Conservation (phyloP, 2,113 vertebrate genomes). For the Toxostoma redivivum region DNA sequence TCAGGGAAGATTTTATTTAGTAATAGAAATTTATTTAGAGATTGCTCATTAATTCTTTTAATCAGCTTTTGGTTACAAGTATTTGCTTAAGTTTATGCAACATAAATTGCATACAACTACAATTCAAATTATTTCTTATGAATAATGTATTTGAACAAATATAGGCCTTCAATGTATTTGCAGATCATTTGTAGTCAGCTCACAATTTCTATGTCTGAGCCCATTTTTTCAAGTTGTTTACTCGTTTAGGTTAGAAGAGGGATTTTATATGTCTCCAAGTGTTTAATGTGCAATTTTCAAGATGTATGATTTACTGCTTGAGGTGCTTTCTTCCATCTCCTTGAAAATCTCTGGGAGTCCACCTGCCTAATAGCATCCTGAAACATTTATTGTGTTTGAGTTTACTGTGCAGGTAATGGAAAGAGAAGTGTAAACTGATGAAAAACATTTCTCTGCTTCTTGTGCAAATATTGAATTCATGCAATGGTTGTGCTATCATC, state of each 20-base stretch:
- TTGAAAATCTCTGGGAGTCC: background rate
- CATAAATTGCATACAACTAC: background rate
- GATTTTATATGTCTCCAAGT: background rate
- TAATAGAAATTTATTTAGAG: conserved; percentile 22
- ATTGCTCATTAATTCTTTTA: conserved; percentile 50
- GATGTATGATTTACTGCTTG: background rate
- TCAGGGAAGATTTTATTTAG: background rate
- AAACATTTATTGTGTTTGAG: background rate
- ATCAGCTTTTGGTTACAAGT: conserved; percentile 28
- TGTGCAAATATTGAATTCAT: background rate
- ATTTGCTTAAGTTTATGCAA: conserved; percentile 48
- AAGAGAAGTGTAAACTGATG: background rate
- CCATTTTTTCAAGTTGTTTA: conserved; percentile 30
- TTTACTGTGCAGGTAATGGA: background rate
- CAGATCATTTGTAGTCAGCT: conserved; percentile 22
- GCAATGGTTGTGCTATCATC: background rate
- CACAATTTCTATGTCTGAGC: background rate
- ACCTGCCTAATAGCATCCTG: background rate
- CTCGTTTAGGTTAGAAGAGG: background rate
- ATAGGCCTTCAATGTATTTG: conserved; percentile 25
- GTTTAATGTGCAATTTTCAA: background rate
- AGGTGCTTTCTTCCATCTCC: background rate
- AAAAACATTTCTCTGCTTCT: background rate
- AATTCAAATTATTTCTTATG: conserved; percentile 32
- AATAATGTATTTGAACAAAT: conserved; percentile 57